Evolutionary conservation across 1,140 invertebrate genomes (phyloP).

Genomic region (Euwallacea fornicatus): DNA sequence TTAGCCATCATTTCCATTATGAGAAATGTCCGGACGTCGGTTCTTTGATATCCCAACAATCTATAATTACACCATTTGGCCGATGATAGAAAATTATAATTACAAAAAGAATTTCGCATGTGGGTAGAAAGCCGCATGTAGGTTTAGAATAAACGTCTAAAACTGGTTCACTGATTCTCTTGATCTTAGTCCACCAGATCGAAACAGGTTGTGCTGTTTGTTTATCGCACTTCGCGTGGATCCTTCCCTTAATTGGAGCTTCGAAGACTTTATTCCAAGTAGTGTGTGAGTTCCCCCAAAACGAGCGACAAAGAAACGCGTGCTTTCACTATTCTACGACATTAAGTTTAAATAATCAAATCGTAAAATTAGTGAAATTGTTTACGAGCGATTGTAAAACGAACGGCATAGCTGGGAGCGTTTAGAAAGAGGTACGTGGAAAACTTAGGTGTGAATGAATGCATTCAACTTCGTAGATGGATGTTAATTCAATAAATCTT

Average conservation of each 20-base stretch:
- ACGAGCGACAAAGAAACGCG: background rate
- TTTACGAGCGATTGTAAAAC: background rate
- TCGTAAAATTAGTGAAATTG: constrained; percentile 15
- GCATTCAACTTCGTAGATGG: too few species aligned
- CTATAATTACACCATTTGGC: background rate
- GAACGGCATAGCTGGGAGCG: too few species aligned
- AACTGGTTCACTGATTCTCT: constrained; percentile 35
- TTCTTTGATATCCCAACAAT: too few species aligned
- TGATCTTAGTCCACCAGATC: constrained; percentile 9
- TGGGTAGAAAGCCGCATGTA: constrained; percentile 35
- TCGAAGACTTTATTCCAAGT: background rate
- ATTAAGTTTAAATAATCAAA: background rate
- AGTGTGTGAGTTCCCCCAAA: background rate
- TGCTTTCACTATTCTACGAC: background rate
- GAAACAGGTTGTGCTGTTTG: background rate
- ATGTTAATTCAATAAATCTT: too few species aligned
- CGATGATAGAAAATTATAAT: background rate
- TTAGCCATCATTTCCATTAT: too few species aligned
- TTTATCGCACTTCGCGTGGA: background rate
- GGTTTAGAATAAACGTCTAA: constrained; percentile 27
- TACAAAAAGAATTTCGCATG: constrained; percentile 20
- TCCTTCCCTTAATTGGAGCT: constrained; percentile 1
- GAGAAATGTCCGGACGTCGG: too few species aligned
- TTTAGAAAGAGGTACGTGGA: background rate
- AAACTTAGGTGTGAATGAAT: too few species aligned